Percentiles rank a stretch among this genome's conserved stretches.
These are phyloP conservation scores for Patella depressa DNA, from an alignment of 2,888 invertebrate genomes.

Conservation along the genomic window DNA sequence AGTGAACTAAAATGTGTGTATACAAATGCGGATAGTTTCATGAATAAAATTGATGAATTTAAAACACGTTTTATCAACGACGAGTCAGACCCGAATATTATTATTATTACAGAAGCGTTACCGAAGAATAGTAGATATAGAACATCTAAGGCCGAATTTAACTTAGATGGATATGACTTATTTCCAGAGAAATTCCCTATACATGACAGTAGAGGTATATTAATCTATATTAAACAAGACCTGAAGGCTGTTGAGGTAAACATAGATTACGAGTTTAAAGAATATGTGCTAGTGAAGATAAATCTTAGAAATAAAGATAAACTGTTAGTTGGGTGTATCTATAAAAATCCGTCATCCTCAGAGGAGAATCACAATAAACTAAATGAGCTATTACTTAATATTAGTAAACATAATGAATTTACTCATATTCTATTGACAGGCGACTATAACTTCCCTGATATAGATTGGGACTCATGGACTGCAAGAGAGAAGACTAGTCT, in stretches of 20 bases:
- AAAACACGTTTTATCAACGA: not conserved
- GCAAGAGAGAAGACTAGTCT: not conserved
- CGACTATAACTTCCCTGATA: constrained; percentile 15
- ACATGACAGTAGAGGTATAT: not conserved
- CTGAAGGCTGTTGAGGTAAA: constrained; percentile 13
- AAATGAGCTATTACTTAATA: not conserved
- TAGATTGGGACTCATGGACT: not conserved
- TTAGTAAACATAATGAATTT: not conserved
- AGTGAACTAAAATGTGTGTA: constrained; percentile 12
- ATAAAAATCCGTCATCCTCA: constrained; percentile 9
- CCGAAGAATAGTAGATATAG: constrained; percentile 14
- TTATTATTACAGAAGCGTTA: constrained; percentile 16
- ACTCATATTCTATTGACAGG: constrained; percentile 9
- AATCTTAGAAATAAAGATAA: constrained; percentile 14
- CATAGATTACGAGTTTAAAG: constrained; percentile 14
- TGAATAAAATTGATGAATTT: not conserved
- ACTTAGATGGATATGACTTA: constrained; percentile 12
- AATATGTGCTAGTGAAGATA: constrained; percentile 1
- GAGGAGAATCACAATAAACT: not conserved
- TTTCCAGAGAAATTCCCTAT: constrained; percentile 19
- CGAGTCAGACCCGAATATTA: not conserved
- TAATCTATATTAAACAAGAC: constrained; percentile 15
- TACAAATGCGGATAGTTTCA: not conserved
- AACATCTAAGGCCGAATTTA: constrained; percentile 14
- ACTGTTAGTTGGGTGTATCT: constrained; percentile 13